Conservation (phyloP, 2,888 invertebrate species). For the Palloptera scutellata region DNA sequence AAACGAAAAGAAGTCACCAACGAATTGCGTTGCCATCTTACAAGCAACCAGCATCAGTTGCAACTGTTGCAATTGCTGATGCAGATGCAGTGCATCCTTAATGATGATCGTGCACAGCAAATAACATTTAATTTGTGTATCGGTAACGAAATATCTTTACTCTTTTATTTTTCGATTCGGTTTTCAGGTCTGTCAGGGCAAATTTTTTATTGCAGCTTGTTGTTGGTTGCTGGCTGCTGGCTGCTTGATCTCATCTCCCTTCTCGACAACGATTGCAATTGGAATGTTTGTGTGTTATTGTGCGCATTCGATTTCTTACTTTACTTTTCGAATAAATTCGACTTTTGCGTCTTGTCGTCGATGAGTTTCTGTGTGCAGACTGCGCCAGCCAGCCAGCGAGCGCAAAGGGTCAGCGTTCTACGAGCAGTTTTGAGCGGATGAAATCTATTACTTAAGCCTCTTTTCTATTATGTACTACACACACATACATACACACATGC, state of each 20-base stretch:
- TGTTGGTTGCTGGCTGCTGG: background rate
- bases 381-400: too few species aligned
- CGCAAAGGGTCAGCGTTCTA: too few species aligned
- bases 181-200: constrained; percentile 16
- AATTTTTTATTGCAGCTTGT: constrained; percentile 27
- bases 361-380: too few species aligned
- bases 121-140: constrained; percentile 50
- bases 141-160: constrained; percentile 43
- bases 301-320: too few species aligned
- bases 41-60: constrained; percentile 2
- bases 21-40: constrained; percentile 20
- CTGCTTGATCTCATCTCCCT: background rate
- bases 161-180: constrained; percentile 2
- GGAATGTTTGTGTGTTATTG: background rate
- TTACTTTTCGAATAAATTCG: too few species aligned
- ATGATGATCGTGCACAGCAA: constrained; percentile 48
- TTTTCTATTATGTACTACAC: constrained; percentile 15
- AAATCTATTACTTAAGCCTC: too few species aligned
- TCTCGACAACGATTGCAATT: background rate
- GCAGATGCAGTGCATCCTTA: constrained; percentile 38
- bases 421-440: too few species aligned
- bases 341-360: too few species aligned
- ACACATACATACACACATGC: constrained; percentile 41
- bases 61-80: constrained; percentile 6
- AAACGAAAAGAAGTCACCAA: constrained; percentile 15